phyloP scores from a whole-genome alignment of 2,888 invertebrate species.

The Rhimphoctona megacephalus region DNA sequence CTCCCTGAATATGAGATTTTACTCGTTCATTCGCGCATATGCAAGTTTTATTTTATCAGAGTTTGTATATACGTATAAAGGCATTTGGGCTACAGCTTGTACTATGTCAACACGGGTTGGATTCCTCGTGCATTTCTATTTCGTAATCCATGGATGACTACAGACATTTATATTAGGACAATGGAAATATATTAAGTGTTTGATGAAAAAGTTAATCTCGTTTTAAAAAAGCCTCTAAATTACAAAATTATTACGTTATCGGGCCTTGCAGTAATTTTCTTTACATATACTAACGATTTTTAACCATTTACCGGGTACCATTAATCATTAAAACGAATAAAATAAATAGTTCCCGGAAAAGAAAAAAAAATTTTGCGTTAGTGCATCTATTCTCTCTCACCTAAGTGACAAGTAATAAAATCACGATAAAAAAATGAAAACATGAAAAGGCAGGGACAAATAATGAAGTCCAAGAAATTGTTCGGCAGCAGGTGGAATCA shows the following conservation, averaged over 20 bases:
- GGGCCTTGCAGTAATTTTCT: not conserved
- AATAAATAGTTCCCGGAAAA: not conserved
- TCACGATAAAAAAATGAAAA: not conserved
- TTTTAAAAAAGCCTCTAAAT: not conserved
- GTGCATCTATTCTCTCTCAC: not conserved
- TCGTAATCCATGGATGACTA: not conserved
- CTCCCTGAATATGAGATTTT: not conserved
- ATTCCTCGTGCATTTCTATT: constrained; percentile 5
- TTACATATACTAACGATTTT: no score
- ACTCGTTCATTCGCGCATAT: constrained; percentile 30
- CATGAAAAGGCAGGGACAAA: not conserved
- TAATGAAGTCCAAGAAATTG: not conserved
- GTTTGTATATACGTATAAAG: not conserved
- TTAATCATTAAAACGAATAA: not conserved
- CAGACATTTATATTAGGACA: not conserved
- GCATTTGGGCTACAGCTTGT: not conserved
- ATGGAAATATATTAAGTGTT: not conserved
- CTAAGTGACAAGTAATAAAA: not conserved
- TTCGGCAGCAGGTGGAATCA: constrained; percentile 3
- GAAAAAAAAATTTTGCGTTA: not conserved
- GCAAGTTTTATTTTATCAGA: constrained; percentile 9
- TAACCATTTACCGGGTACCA: not conserved
- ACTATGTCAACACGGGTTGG: not conserved
- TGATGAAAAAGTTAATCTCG: not conserved
- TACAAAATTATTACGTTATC: no score